Base-by-base conservation (phyloP, 1,140 invertebrate genomes). In the Mylabris phalerata region DNA sequence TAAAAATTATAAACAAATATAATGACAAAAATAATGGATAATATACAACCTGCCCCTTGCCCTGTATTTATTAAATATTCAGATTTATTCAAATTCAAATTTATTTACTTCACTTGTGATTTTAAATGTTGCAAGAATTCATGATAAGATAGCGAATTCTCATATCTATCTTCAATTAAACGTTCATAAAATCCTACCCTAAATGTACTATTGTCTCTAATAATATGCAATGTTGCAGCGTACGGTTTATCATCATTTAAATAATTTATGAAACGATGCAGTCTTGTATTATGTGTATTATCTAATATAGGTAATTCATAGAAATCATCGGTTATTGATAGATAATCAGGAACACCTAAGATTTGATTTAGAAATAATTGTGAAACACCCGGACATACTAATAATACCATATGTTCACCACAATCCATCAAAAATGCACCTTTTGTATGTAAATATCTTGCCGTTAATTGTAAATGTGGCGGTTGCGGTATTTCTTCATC, bases 111-210 rank as follows among this genome's bases (percentile, higher is more conserved):
- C 68, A 96, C 82, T 77, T 94, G 90, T 67, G 84, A 85, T 76
- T 95, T 93, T 57, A 99, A 78, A 78, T 97, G 92, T 77, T 98
- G 95, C 71, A 99, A 81, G 78, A 98, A 99, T 83, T 99, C 97
- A 75, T 95, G 93, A 76, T 98, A 98, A 65, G 93, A 95, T 75
- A 96, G 85, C 47, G 92, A 87, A 59, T 88, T 89, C 75, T 98
- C 95, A 61, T 90, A 87, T 69, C 94, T 81, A 77, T 99, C 97
- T 76, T 99, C 96, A 25, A 98, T 82, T 65, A 99, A 80, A 63
- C 86, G 84, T 63, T 96, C 91, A 24, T 92, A 84, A 75, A 99
- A 98, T 57, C 86, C 71, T 42, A 82, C 80, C 61, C 90, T 82
- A 47, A 85, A 81, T 56, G 87, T 88, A 70, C 92, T 92, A 74